Evolutionary conservation across 2,888 invertebrate genomes (phyloP).

Genomic region (Neocrepidodera transversa): DNA sequence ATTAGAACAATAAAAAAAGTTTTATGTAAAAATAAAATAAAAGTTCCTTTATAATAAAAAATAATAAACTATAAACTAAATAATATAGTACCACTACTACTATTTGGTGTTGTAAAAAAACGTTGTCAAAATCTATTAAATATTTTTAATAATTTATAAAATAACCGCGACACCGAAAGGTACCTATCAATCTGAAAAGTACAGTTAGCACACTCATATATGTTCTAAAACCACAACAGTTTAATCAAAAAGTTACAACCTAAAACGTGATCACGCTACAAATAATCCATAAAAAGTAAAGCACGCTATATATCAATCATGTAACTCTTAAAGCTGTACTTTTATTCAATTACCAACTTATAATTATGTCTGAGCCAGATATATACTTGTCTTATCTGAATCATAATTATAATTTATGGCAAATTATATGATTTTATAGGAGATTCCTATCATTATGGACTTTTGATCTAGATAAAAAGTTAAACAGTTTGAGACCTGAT

Average conservation of each 20-base stretch:
- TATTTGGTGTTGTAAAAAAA: too few species aligned
- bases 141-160: neutral
- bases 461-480: conserved; percentile 25
- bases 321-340: conserved; percentile 16
- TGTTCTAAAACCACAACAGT: neutral
- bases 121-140: neutral
- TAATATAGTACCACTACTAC: too few species aligned
- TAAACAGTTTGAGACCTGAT: conserved; percentile 25
- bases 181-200: neutral
- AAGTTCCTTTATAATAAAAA: too few species aligned
- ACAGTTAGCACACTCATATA: neutral
- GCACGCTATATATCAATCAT: conserved; percentile 24
- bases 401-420: conserved; percentile 30
- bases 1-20: too few species aligned
- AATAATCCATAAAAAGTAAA: conserved; percentile 22
- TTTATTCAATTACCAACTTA: conserved; percentile 24
- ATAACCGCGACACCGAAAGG: neutral
- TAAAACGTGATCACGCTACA: conserved; percentile 2
- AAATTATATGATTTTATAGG: conserved; percentile 28
- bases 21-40: too few species aligned
- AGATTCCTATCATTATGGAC: conserved; percentile 24
- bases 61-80: too few species aligned
- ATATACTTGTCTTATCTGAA: conserved; percentile 15
- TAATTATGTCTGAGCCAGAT: conserved; percentile 16
- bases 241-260: neutral